Evolutionary conservation across 2,113 vertebrate species (phyloP).

Genomic region (Hypanus sabinus): DNA sequence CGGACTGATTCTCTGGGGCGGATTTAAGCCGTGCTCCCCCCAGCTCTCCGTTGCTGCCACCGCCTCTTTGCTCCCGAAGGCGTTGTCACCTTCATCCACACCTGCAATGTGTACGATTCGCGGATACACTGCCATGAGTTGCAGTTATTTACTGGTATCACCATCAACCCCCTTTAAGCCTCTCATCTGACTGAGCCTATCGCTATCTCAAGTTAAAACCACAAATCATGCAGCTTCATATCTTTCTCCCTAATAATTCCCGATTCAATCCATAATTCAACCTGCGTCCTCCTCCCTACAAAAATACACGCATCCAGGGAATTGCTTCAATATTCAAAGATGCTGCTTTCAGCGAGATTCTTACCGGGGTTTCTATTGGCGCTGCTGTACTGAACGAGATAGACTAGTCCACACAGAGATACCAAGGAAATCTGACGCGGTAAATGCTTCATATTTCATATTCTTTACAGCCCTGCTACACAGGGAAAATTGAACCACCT

Average conservation of each 20-base stretch:
- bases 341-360: background rate
- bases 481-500: background rate
- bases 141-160: too few relatives aligned
- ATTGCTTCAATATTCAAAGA: background rate
- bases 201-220: conserved; percentile 41
- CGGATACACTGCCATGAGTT: background rate
- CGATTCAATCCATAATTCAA: conserved; percentile 27
- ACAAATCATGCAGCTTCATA: conserved; percentile 37
- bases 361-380: conserved; percentile 51
- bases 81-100: background rate
- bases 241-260: background rate
- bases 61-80: conserved; percentile 1
- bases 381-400: conserved; percentile 53
- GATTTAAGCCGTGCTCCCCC: background rate
- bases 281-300: background rate
- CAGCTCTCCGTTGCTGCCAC: background rate
- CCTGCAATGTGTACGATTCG: conserved; percentile 20
- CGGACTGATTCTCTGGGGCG: background rate
- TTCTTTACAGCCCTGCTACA: background rate
- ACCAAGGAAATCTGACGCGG: conserved; percentile 63
- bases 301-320: background rate
- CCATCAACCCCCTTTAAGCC: background rate
- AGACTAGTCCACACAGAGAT: conserved; percentile 60
- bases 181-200: background rate
- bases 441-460: conserved; percentile 49